Evolutionary conservation across 2,888 invertebrate species (phyloP), one percentile per base, ranked within the genome.

Genomic region (Trilocha varians): DNA sequence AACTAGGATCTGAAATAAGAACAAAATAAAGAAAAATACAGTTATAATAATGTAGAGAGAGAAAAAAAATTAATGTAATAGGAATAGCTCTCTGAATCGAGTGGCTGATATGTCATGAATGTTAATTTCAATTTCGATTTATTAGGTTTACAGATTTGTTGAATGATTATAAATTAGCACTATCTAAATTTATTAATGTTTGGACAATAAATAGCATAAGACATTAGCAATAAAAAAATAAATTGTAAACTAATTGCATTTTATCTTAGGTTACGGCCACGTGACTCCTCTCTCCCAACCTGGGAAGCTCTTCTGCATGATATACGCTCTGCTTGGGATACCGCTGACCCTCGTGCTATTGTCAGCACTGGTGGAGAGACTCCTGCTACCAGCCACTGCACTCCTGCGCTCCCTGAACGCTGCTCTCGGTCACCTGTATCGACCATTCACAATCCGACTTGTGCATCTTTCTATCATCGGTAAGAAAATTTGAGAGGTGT

Each of bases 221-320:
- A n/a, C n/a, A n/a, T n/a, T n/a, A n/a, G n/a, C n/a, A n/a, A n/a
- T n/a, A n/a, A n/a, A n/a, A 11, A 39, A 2, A n/a, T 5, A 8
- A 16, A 13, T 15, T 9, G 11, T 13, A 17, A 34, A 5, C 5
- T 32, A 6, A 14, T 34, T 13, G 17, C n/a, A n/a, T n/a, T 16
- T 33, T 15, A 2, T 52, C 67, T 2, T 77, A 95, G 95, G 96
- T 40, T 97, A 96, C 77, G 96, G 96, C 5, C 93, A 95, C 74
- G 93, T 96, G 40, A 93, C 95, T 0, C 96, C 96, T 0, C 83
- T 95, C 13, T 94, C 95, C 38, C 89, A 92, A 72, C 91, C 91
- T 1, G 96, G 97, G 17, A 96, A 96, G 79, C 79, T 94, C 42
- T 96, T 96, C 85, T 95, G 95, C 78, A 94, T 97, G 72, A 71